Conservation (phyloP, 1,140 invertebrate genomes). For the Hermatobates lingyangjiaoensis region DNA sequence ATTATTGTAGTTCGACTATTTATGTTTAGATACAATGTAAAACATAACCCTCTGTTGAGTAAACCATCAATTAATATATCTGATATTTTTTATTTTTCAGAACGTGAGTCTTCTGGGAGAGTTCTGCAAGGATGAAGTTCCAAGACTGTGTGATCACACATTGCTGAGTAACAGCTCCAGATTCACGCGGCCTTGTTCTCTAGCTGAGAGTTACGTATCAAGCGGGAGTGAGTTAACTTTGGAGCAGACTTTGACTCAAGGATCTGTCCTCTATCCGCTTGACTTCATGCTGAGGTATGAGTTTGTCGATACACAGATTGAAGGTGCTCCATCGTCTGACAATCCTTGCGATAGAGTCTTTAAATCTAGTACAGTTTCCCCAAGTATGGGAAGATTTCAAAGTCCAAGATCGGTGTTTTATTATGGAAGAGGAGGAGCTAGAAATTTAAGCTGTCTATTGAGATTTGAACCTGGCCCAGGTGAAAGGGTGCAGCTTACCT, state of each 20-base stretch:
- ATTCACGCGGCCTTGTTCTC: constrained; percentile 48
- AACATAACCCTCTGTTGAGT: no score
- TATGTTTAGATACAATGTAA: no score
- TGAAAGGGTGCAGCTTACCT: constrained; percentile 41
- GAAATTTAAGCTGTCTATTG: constrained; percentile 52
- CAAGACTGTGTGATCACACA: constrained; percentile 51
- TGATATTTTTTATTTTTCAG: constrained; percentile 15
- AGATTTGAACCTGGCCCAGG: constrained; percentile 47
- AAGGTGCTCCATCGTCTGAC: constrained; percentile 34
- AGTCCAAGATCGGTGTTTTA: constrained; percentile 63
- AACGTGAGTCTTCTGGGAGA: constrained; percentile 44
- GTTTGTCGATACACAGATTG: constrained; percentile 37
- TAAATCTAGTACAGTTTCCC: constrained; percentile 21
- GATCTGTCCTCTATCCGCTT: constrained; percentile 54
- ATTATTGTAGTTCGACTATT: no score
- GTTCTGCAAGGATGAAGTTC: constrained; percentile 55
- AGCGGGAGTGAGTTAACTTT: constrained; percentile 47
- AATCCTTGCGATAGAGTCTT: constrained; percentile 40
- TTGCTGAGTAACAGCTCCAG: constrained; percentile 51
- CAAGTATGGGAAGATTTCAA: constrained; percentile 38
- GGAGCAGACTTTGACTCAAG: constrained; percentile 47
- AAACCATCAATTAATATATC: no score
- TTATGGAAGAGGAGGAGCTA: constrained; percentile 55
- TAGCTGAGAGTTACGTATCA: constrained; percentile 58
- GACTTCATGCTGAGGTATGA: constrained; percentile 60